Conservation (phyloP, 2,113 vertebrate genomes). For the Dasyornis broadbenti region DNA sequence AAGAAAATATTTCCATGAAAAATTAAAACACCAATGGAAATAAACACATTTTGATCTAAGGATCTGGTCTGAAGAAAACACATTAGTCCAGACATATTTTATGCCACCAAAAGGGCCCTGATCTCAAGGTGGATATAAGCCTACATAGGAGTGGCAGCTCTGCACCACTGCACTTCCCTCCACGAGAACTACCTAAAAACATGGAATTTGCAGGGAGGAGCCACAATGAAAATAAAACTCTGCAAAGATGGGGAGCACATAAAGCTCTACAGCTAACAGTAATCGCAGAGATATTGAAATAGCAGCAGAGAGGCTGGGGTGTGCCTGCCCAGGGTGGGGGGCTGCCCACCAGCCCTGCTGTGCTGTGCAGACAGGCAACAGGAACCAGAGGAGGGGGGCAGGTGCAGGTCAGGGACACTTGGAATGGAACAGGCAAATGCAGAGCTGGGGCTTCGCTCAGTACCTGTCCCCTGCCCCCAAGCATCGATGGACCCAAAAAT, state of each 20-base stretch:
- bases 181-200: background rate
- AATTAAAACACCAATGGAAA: background rate
- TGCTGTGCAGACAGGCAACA: rapidly evolving
- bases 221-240: background rate
- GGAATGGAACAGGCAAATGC: background rate
- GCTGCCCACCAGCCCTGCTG: background rate
- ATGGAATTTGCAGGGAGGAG: background rate
- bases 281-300: background rate
- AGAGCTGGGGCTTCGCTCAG: background rate
- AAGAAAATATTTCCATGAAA: background rate
- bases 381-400: rapidly evolving
- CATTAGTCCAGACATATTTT: background rate
- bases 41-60: background rate
- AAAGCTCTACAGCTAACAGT: background rate
- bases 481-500: background rate
- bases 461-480: rapidly evolving
- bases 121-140: background rate
- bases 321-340: background rate
- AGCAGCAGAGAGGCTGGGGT: background rate
- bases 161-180: background rate
- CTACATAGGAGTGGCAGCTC: background rate
- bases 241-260: background rate
- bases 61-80: background rate
- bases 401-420: rapidly evolving
- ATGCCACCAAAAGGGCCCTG: background rate